Evolutionary conservation across 2,797 vertebrate genomes (phyloP).

Genomic region (Phylloscopus collybita): DNA sequence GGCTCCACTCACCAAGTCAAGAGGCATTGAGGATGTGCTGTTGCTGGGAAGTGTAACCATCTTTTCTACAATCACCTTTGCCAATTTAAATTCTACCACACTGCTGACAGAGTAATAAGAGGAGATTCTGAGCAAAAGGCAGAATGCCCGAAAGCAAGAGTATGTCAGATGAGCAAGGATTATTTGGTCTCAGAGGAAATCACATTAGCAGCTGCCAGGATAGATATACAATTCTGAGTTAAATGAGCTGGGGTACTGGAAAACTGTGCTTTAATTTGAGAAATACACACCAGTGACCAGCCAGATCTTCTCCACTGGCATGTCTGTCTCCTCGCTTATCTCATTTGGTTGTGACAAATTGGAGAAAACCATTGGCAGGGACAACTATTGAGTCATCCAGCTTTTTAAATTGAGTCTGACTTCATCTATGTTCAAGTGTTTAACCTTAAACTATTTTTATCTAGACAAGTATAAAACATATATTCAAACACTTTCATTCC

Average conservation of each 20-base stretch:
- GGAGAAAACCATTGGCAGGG: background rate
- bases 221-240: background rate
- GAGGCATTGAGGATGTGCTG: background rate
- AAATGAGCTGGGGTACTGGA: background rate
- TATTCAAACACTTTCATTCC: background rate
- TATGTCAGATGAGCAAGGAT: slow-evolving; percentile 4
- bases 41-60: background rate
- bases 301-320: background rate
- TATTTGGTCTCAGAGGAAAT: slow-evolving; percentile 8
- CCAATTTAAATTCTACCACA: background rate
- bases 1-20: background rate
- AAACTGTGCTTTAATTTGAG: background rate
- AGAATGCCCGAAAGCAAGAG: background rate
- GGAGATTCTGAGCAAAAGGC: background rate
- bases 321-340: background rate
- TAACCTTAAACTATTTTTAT: background rate
- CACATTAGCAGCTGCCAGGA: slow-evolving; percentile 11
- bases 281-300: background rate
- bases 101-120: background rate
- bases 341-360: background rate
- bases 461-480: background rate
- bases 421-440: background rate
- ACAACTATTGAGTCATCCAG: background rate
- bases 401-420: background rate
- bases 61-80: background rate